A percentile compares a stretch with the other conserved stretches of the same genome.
These are phyloP conservation scores for Theocolax elegans DNA, from an alignment of 1,140 invertebrate species.

Conservation along the genomic window DNA sequence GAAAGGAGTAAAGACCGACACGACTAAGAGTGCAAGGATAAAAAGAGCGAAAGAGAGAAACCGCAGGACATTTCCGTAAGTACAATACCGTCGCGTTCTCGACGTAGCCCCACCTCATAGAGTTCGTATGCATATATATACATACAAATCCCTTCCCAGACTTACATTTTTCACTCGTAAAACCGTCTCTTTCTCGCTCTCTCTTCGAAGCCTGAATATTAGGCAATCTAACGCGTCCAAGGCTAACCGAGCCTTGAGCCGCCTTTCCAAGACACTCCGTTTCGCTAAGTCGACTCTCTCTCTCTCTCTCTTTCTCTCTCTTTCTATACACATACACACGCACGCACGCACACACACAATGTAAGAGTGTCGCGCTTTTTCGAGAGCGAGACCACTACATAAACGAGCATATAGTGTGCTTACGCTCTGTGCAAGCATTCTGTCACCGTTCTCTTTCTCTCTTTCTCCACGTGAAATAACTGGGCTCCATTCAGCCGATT, in stretches of 20 bases:
- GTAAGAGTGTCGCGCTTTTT: no score
- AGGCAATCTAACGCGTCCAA: conserved; percentile 68
- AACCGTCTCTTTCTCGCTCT: not conserved
- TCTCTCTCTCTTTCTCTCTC: no score
- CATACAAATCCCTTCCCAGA: not conserved
- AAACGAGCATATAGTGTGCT: no score
- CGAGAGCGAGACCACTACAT: no score
- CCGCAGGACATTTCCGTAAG: conserved; percentile 29
- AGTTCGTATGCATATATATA: no score
- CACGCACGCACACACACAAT: no score
- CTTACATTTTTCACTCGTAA: conserved; percentile 47
- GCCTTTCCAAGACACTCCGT: conserved; percentile 63
- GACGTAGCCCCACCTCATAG: no score
- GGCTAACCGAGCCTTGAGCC: conserved; percentile 66
- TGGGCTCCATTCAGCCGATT: not conserved
- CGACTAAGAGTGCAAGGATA: not conserved
- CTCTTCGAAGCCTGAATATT: conserved; percentile 57
- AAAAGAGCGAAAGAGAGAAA: not conserved
- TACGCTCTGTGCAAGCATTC: no score
- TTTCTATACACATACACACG: no score
- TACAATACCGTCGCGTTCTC: not conserved
- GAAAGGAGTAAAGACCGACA: not conserved
- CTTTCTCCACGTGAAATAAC: not conserved
- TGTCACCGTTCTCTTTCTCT: not conserved
- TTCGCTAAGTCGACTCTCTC: conserved; percentile 56